These are phyloP conservation scores for Tolmerus cingulatus DNA, from an alignment of 2,888 invertebrate species.

Conservation along the genomic window DNA sequence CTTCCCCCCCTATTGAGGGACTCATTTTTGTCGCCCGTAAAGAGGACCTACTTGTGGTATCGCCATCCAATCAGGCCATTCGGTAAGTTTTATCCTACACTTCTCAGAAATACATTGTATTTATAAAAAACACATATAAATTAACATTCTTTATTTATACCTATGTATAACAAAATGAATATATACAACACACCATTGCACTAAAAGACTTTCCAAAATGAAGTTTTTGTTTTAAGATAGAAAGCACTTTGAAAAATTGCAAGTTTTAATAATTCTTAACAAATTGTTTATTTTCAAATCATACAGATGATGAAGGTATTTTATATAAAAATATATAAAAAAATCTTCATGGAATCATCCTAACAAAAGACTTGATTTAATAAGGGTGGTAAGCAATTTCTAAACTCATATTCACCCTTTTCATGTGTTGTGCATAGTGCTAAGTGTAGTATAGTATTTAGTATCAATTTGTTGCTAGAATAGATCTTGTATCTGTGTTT, in stretches of 20 bases:
- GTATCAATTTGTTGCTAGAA: background rate
- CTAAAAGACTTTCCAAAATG: background rate
- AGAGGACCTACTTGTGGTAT: slow-evolving; percentile 90
- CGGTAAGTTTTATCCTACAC: slow-evolving; percentile 70
- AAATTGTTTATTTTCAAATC: background rate
- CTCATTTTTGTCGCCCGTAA: slow-evolving; percentile 90
- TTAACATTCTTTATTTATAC: background rate
- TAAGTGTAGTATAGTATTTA: background rate
- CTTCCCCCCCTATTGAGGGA: slow-evolving; percentile 80
- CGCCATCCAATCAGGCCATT: slow-evolving; percentile 90
- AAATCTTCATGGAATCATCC: slow-evolving; percentile 14
- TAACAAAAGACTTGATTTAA: slow-evolving; percentile 14
- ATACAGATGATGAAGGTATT: slow-evolving; percentile 25
- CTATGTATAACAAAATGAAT: background rate
- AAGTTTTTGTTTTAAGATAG: background rate
- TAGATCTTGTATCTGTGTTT: background rate
- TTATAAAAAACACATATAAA: background rate
- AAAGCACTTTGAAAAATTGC: background rate
- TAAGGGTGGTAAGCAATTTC: slow-evolving; percentile 14
- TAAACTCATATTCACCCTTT: background rate
- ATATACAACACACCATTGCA: background rate
- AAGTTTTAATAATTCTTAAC: background rate
- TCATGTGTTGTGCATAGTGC: background rate
- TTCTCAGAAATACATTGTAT: background rate
- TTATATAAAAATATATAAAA: slow-evolving; percentile 23